A percentile compares a stretch with the other conserved stretches of the same genome.
phyloP scores from a whole-genome alignment of 2,113 vertebrate species.

The Cyprinodon brontotheroides region DNA sequence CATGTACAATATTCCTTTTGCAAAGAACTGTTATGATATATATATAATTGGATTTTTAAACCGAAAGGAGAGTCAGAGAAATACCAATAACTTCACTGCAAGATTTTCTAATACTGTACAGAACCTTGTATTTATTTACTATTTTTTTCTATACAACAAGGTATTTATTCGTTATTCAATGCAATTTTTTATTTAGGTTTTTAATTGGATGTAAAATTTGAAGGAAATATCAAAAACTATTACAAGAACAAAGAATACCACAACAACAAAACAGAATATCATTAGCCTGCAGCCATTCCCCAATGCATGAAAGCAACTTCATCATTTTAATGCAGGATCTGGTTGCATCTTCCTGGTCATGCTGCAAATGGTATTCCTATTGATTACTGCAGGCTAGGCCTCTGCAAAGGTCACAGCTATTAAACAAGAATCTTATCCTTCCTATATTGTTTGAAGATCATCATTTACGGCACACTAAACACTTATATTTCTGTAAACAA shows the following conservation, averaged over 20 bases:
- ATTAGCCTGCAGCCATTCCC: neutral
- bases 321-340: conserved; percentile 36
- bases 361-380: conserved; percentile 60
- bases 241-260: neutral
- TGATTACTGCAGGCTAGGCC: conserved; percentile 44
- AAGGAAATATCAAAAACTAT: neutral
- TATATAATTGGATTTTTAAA: too few species aligned
- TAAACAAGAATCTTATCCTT: conserved; percentile 41
- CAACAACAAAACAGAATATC: neutral
- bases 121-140: too few species aligned
- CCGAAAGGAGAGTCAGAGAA: too few species aligned
- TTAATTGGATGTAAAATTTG: neutral
- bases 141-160: neutral
- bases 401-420: conserved; percentile 62
- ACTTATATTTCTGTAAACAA: conserved; percentile 27
- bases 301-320: conserved; percentile 40
- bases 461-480: conserved; percentile 21
- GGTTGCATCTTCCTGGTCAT: conserved; percentile 30
- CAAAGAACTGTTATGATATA: too few species aligned
- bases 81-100: too few species aligned
- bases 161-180: neutral
- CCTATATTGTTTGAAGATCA: conserved; percentile 40
- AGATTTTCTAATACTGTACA: too few species aligned
- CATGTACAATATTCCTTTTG: too few species aligned
- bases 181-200: neutral